Evolutionary conservation across 1,140 invertebrate species (phyloP), one percentile per base, ranked within the genome.

Genomic region (Parapsyche elsis): DNA sequence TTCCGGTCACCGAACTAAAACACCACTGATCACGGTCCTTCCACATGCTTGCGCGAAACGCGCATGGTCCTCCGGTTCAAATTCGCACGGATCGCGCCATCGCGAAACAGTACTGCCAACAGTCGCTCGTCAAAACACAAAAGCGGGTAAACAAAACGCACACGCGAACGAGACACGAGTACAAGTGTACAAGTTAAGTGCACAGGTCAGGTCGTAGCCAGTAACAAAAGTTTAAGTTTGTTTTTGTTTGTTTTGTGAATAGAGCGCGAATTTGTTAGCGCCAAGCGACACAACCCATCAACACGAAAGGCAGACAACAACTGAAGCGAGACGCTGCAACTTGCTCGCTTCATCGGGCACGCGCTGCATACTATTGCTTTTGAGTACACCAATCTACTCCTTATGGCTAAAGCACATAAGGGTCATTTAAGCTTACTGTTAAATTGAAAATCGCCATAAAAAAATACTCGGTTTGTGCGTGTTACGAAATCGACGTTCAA

Each of bases 271-370:
- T 2, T 53, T 53, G 49, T 19, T n/a, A 23, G 14, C 0, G 24
- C 12, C 74, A 12, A 67, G n/a, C 45, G 80, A 74, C 74, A 44
- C 67, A 59, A 73, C 64, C 61, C 30, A 7, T 38, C 0, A 61
- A 14, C 5, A 1, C 64, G 9, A 67, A 59, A 0, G 67, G 57
- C 67, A 59, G 44, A 59, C 14, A 59, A 14, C 81, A 82, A 82
- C 81, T 82, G 81, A 82, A 75, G 71, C 21, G 73, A 75, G 76
- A 81, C 78, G 59, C 81, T 44, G 75, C 59, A 78, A 80, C 46
- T 80, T 76, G 74, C 38, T 57, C 81, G 79, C 79, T 80, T 80
- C 79, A 83, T 83, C 64, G 76, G 79, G 61, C 76, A 78, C 73
- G 26, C 26, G 57, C 59, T 23, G 21, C 7, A 9, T 2, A 4